These are phyloP conservation scores for Seriola dumerili DNA, from an alignment of 2,113 vertebrate species.

Conservation along the genomic window DNA sequence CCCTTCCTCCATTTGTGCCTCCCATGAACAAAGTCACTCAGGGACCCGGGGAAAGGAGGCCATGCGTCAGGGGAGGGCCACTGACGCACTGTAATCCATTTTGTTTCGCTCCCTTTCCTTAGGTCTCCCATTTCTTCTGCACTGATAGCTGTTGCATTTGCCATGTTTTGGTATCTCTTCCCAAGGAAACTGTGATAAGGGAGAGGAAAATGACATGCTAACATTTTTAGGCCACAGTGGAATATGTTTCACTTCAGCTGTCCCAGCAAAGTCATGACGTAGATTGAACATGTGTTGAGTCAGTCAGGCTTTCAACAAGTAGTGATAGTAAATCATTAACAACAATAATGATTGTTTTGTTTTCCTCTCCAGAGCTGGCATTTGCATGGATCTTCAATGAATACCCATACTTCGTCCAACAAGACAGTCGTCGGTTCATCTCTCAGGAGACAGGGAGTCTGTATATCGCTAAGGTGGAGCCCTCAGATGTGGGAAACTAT, in stretches of 20 bases:
- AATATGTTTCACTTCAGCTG: constrained; percentile 24
- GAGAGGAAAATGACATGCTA: constrained; percentile 21
- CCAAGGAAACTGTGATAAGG: constrained; percentile 46
- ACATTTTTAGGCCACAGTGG: constrained; percentile 33
- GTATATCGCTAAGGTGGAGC: constrained; percentile 95
- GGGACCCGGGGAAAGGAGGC: constrained; percentile 59
- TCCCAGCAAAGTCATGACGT: neutral
- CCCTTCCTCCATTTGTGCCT: constrained; percentile 14
- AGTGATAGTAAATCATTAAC: neutral
- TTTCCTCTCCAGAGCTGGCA: constrained; percentile 83
- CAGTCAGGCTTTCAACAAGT: neutral
- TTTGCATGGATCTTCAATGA: constrained; percentile 98
- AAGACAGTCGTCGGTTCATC: constrained; percentile 93
- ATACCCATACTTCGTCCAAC: constrained; percentile 91
- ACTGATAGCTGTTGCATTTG: constrained; percentile 65
- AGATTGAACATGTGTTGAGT: constrained; percentile 8
- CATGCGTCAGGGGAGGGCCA: constrained; percentile 77
- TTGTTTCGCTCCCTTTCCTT: constrained; percentile 81
- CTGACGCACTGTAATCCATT: constrained; percentile 79
- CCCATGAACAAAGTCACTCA: constrained; percentile 47
- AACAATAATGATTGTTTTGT: constrained; percentile 11
- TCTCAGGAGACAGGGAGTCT: constrained; percentile 96
- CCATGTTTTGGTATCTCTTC: constrained; percentile 41
- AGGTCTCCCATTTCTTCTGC: constrained; percentile 60
- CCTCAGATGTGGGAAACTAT: constrained; percentile 94